Base-by-base conservation (phyloP, 2,113 vertebrate genomes). In the Anthoscopus minutus region DNA sequence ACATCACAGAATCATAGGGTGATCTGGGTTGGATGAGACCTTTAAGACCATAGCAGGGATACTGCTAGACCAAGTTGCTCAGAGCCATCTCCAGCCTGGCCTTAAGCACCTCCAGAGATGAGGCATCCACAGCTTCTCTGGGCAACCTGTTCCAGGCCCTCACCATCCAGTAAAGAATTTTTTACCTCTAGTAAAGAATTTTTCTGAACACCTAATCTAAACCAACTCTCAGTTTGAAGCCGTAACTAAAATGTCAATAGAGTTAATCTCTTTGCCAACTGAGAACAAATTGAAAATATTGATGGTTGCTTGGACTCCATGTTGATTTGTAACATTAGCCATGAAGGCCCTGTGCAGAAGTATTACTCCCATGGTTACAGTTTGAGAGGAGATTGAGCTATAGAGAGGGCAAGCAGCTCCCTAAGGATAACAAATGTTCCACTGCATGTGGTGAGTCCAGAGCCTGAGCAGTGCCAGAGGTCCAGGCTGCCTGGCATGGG, bases 381-480 rank as follows among this genome's bases (percentile, higher is more conserved):
- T 56, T 15, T 11, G 25, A 60, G 54, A 30, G 17, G 13, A 27
- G 40, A 20, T 5, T 18, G 28, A 64, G 24, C 2, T n/a, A 2
- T 2, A 11, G 48, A 37, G 66, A 54, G 54, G 48, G 21, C 21
- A 71, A 54, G 27, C 31, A 24, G 38, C 35, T 38, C 4, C 37
- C 5, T 13, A 4, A 38, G 8, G 1, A 2, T 8, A 10, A 9
- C 11, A 51, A 15, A 33, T 4, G 2, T 6, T 15, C 10, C 1
- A 4, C 21, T 11, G 0, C 6, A 1, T 0, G 9, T 51, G 24
- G 8, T 4, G 14, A 9, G 65, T 13, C 19, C 13, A 15, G 40
- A 27, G 33, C 16, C 81, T 12, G 47, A 27, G n/a, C 2, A 25
- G 25, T 70, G 60, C 45, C 40, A 20, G 35, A 40, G 25, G 6